These are phyloP conservation scores for Luffia ferchaultella DNA, from an alignment of 2,888 invertebrate species.

Conservation along the genomic window DNA sequence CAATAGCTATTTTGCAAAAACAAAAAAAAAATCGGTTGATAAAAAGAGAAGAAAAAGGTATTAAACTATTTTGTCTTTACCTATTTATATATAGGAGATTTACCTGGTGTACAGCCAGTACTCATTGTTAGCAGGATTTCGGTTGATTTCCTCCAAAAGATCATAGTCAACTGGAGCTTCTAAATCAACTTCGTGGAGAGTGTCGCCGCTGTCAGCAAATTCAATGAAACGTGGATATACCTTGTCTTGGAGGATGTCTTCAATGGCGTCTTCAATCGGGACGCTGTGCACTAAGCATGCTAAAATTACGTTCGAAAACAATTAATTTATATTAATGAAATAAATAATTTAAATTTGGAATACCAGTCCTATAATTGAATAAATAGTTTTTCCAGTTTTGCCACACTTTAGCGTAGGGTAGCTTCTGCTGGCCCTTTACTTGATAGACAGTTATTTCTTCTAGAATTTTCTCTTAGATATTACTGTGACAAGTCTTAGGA, in stretches of 20 bases:
- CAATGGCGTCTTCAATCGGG: background rate
- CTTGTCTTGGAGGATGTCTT: slow-evolving; percentile 15
- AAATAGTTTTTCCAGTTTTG: background rate
- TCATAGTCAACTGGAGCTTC: slow-evolving; percentile 1
- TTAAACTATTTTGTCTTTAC: background rate
- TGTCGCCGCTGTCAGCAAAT: slow-evolving; percentile 5
- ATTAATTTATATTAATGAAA: slow-evolving; percentile 5
- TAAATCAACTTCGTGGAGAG: slow-evolving; percentile 3
- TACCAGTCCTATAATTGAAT: background rate
- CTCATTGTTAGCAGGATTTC: slow-evolving; percentile 5
- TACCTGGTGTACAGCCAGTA: slow-evolving; percentile 8
- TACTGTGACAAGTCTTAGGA: no score
- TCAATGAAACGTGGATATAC: slow-evolving; percentile 1
- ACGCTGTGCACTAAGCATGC: slow-evolving; percentile 6
- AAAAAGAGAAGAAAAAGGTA: background rate
- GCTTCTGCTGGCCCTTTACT: no score
- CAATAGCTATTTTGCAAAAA: background rate
- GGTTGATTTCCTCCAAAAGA: background rate
- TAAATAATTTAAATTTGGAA: background rate
- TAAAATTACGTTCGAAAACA: slow-evolving; percentile 9
- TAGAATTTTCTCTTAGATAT: no score
- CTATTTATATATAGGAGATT: background rate
- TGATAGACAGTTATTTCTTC: no score
- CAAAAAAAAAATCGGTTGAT: background rate
- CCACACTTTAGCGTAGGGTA: no score